Conservation (phyloP, 64 coral and sea anemone genomes). For the Catalaphyllia jardinei region DNA sequence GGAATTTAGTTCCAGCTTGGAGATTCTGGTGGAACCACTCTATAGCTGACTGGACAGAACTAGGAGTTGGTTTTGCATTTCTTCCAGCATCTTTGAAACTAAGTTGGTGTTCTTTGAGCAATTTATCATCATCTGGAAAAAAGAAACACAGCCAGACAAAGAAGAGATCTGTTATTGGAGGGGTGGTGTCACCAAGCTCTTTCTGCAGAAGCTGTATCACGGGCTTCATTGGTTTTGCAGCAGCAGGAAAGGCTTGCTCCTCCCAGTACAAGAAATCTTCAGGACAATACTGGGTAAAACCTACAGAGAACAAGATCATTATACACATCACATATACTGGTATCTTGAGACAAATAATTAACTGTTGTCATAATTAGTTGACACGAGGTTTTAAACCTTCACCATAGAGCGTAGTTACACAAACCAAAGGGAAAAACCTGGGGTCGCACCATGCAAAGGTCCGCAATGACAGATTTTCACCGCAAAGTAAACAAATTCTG, state of each 20-base stretch:
- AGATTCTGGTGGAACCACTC: conserved; percentile 23
- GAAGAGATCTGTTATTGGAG: conserved; percentile 52
- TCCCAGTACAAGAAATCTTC: conserved; percentile 47
- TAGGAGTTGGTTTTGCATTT: conserved; percentile 47
- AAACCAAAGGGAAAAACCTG: too few species aligned
- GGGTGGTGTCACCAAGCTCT: conserved; percentile 61
- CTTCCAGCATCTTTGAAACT: conserved; percentile 42
- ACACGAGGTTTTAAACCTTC: too few species aligned
- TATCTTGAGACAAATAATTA: too few species aligned
- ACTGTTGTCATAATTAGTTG: too few species aligned
- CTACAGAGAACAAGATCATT: neutral
- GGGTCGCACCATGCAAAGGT: too few species aligned
- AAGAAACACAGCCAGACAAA: conserved; percentile 74
- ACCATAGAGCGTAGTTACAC: too few species aligned
- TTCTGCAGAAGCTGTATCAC: conserved; percentile 60
- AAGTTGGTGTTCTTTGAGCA: conserved; percentile 52
- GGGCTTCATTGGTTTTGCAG: conserved; percentile 43
- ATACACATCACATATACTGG: too few species aligned
- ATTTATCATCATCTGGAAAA: conserved; percentile 17
- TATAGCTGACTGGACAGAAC: conserved; percentile 11
- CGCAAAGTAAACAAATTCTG: too few species aligned
- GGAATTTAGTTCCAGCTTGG: neutral
- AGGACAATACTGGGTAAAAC: conserved; percentile 11
- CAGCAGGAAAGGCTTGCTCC: conserved; percentile 15
- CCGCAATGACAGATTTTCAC: too few species aligned